Percentiles rank a stretch among this genome's conserved stretches.
These are phyloP conservation scores for Holacanthella duospinosa DNA, from an alignment of 2,888 invertebrate species.

Conservation along the genomic window DNA sequence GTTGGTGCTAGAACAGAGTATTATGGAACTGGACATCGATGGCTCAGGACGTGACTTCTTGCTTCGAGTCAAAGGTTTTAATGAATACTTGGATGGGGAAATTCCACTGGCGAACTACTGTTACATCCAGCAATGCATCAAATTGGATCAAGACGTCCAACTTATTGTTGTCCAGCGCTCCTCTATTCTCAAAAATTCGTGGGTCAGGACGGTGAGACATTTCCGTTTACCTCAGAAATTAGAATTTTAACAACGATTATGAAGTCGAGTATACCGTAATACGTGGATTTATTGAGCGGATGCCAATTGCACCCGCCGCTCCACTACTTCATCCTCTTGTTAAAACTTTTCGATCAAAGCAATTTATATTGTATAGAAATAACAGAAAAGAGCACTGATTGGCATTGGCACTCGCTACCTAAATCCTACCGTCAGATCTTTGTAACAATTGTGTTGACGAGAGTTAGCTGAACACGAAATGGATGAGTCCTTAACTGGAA, in stretches of 20 bases:
- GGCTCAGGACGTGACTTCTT: constrained; percentile 58
- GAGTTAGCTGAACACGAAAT: too few species aligned
- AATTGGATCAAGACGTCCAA: constrained; percentile 76
- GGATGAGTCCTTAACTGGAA: too few species aligned
- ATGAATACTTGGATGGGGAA: constrained; percentile 77
- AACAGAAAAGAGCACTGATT: too few species aligned
- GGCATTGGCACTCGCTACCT: too few species aligned
- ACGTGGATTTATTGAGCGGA: too few species aligned
- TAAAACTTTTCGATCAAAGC: too few species aligned
- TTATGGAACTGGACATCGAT: constrained; percentile 67
- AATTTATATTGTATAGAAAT: too few species aligned
- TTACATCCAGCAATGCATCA: constrained; percentile 85
- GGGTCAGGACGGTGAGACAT: constrained; percentile 59
- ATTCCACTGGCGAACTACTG: constrained; percentile 79
- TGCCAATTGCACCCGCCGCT: too few species aligned
- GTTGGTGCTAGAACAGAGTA: constrained; percentile 72
- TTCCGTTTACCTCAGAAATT: constrained; percentile 1
- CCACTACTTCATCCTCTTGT: too few species aligned
- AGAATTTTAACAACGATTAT: neutral
- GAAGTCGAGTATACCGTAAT: too few species aligned
- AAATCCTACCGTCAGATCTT: too few species aligned
- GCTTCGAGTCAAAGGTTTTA: constrained; percentile 70
- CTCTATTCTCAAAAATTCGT: constrained; percentile 53
- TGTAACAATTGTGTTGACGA: too few species aligned
- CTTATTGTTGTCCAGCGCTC: constrained; percentile 52